Conservation (phyloP, 2,888 invertebrate species). For the Sipha maydis region DNA sequence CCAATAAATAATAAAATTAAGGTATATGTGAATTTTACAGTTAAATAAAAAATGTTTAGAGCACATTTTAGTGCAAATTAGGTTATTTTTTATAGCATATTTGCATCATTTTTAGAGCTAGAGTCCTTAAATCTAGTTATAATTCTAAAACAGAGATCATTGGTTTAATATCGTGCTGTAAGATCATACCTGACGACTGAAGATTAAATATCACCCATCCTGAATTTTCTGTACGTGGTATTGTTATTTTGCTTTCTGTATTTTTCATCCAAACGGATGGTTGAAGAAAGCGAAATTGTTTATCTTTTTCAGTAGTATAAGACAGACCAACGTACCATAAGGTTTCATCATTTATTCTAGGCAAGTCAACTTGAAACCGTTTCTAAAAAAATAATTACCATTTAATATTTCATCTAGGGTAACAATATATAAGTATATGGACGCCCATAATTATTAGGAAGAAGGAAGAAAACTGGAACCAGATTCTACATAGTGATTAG, state of each 20-base stretch:
- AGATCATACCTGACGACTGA: constrained; percentile 71
- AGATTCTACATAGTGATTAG: too few species aligned
- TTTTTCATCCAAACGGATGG: constrained; percentile 65
- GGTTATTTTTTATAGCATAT: too few species aligned
- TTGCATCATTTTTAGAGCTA: too few species aligned
- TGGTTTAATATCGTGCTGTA: background rate
- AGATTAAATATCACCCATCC: constrained; percentile 75
- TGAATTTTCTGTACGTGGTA: constrained; percentile 66
- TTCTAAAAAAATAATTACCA: constrained; percentile 30
- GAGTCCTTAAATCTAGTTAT: too few species aligned
- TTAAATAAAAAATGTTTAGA: too few species aligned
- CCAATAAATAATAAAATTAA: too few species aligned
- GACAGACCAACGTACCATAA: constrained; percentile 75
- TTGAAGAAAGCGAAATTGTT: constrained; percentile 63
- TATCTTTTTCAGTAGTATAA: constrained; percentile 67
- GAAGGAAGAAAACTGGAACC: too few species aligned
- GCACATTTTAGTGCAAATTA: too few species aligned
- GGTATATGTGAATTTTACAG: too few species aligned
- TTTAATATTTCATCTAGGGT: background rate
- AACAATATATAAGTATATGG: too few species aligned
- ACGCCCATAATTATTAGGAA: too few species aligned
- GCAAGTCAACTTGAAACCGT: constrained; percentile 60
- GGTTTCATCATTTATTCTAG: constrained; percentile 61
- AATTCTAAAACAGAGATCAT: too few species aligned
- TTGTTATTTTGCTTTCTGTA: constrained; percentile 64